Conservation (phyloP, 2,888 invertebrate species). For the Erebia aethiops region DNA sequence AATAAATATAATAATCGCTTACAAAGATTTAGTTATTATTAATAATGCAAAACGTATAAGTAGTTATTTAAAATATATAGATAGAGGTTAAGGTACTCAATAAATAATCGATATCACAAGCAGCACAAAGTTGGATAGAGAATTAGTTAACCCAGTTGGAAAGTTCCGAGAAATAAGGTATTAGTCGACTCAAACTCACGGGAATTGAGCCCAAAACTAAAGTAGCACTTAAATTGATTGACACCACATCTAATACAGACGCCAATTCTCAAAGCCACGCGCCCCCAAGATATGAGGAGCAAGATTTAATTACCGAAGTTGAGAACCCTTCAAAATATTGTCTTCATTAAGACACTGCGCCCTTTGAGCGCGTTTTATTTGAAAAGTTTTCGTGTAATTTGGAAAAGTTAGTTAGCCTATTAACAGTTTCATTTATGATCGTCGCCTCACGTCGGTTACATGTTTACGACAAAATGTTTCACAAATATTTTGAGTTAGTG, state of each 20-base stretch:
- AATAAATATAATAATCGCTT: no score
- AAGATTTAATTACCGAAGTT: constrained; percentile 74
- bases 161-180: constrained; percentile 3
- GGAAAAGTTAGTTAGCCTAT: constrained; percentile 69
- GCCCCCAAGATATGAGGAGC: constrained; percentile 55
- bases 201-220: constrained; percentile 30
- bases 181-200: constrained; percentile 11
- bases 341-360: constrained; percentile 71
- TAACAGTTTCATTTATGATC: constrained; percentile 62
- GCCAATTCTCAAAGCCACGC: constrained; percentile 55
- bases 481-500: constrained; percentile 12
- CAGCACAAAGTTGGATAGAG: constrained; percentile 21
- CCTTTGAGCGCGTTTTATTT: constrained; percentile 77
- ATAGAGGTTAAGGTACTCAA: neutral
- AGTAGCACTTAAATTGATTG: constrained; percentile 54
- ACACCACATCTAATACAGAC: constrained; percentile 60
- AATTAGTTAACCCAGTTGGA: constrained; percentile 20
- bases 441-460: constrained; percentile 31
- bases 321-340: constrained; percentile 68
- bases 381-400: constrained; percentile 77
- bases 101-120: neutral
- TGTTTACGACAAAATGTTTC: constrained; percentile 1
- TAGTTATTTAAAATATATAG: neutral
- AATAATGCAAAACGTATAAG: no score
- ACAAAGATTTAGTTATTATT: no score